These are phyloP conservation scores for Physella acuta DNA, from an alignment of 1,140 invertebrate genomes.

Conservation along the genomic window DNA sequence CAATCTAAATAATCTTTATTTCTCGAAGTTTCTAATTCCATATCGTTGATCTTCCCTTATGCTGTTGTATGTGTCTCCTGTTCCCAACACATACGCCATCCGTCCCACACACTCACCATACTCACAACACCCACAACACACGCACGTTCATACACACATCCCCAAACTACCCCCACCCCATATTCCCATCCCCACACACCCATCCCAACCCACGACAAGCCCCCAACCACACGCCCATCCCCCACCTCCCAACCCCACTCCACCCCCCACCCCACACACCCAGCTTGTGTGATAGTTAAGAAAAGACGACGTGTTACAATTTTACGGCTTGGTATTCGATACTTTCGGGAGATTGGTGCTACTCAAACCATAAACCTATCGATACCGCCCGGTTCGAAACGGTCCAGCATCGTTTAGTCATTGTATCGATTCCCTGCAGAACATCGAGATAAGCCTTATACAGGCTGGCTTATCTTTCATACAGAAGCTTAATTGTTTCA, in stretches of 20 bases:
- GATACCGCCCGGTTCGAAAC: too few relatives aligned
- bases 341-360: too few relatives aligned
- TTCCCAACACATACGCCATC: too few relatives aligned
- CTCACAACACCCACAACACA: background rate
- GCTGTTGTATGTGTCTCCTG: too few relatives aligned
- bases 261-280: background rate
- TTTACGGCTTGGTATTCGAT: too few relatives aligned
- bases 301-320: too few relatives aligned
- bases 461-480: background rate
- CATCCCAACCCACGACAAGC: background rate
- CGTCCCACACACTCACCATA: background rate
- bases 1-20: too few relatives aligned
- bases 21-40: too few relatives aligned
- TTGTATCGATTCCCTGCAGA: background rate
- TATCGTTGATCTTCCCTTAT: too few relatives aligned
- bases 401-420: too few relatives aligned
- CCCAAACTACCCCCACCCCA: background rate
- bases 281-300: too few relatives aligned
- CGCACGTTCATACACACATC: background rate
- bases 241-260: background rate
- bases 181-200: background rate
- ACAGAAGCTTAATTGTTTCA: background rate
- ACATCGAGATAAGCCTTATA: background rate
- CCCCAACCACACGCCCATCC: background rate
- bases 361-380: too few relatives aligned